Percentiles rank a stretch among this genome's conserved stretches.
phyloP scores from a whole-genome alignment of 37 sponge, comb jelly and placozoan species.

The Chondrosia reniformis region DNA sequence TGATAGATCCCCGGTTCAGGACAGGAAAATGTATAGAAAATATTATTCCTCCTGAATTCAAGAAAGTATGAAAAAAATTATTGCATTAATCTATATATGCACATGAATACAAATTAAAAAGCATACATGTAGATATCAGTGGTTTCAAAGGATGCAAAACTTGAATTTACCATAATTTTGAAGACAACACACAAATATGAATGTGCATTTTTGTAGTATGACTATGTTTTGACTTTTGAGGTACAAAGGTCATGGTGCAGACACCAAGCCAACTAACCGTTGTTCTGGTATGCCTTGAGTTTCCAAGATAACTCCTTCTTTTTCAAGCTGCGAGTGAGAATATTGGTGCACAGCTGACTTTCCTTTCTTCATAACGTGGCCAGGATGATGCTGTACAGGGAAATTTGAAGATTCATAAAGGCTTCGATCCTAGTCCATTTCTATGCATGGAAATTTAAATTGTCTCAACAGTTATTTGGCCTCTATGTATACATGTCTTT shows the following conservation, averaged over 20 bases:
- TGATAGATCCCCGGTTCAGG: conserved; percentile 60
- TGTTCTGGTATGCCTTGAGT: conserved; percentile 68
- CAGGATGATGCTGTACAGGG: not conserved
- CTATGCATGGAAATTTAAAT: not conserved
- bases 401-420: not conserved
- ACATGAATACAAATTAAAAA: not conserved
- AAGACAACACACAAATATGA: not conserved
- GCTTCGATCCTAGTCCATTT: not conserved
- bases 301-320: conserved; percentile 78
- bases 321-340: conserved; percentile 71
- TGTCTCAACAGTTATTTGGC: not conserved
- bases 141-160: not conserved
- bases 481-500: not conserved
- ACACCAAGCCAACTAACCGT: conserved; percentile 30
- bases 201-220: not conserved
- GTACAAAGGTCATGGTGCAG: not conserved
- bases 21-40: conserved; percentile 54
- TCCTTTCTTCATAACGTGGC: conserved; percentile 20
- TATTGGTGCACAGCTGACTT: conserved; percentile 29
- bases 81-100: not conserved
- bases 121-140: not conserved
- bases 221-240: not conserved
- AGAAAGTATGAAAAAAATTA: not conserved
- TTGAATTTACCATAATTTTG: too few relatives aligned
- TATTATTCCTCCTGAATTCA: conserved; percentile 34